Evolutionary conservation across 2,113 vertebrate genomes (phyloP).

Genomic region (Crotalus helleri): DNA sequence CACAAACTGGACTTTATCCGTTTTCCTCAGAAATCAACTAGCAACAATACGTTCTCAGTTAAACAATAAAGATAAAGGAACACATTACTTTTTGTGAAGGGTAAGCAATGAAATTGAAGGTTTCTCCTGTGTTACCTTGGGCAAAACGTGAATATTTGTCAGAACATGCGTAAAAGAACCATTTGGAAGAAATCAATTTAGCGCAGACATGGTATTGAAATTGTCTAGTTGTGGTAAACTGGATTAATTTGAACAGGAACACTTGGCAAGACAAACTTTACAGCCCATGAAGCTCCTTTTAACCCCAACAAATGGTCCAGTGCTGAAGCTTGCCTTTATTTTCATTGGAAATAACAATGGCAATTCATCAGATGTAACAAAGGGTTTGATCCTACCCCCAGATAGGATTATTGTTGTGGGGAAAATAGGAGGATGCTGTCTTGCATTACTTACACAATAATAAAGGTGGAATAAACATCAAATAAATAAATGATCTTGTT

Average conservation of each 20-base stretch:
- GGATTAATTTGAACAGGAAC: neutral
- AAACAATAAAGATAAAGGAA: slow-evolving; percentile 9
- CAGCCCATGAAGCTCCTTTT: neutral
- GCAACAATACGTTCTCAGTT: neutral
- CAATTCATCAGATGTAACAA: neutral
- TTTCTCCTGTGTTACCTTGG: neutral
- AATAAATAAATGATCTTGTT: neutral
- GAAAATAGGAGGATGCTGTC: neutral
- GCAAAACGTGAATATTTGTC: neutral
- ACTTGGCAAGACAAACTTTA: neutral
- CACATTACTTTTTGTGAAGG: neutral
- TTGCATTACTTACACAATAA: neutral
- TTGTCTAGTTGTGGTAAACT: neutral
- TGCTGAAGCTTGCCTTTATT: neutral
- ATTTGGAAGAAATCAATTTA: neutral
- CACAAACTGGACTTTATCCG: slow-evolving; percentile 35
- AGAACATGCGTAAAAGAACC: neutral
- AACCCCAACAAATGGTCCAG: neutral
- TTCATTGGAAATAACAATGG: neutral
- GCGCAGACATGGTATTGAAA: neutral
- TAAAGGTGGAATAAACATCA: neutral
- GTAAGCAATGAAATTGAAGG: neutral
- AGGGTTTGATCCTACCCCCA: neutral
- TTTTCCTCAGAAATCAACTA: slow-evolving; percentile 21
- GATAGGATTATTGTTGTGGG: neutral